Evolutionary conservation across 2,113 vertebrate genomes (phyloP), one percentile per base, ranked within the genome.

Genomic region (Castor canadensis): DNA sequence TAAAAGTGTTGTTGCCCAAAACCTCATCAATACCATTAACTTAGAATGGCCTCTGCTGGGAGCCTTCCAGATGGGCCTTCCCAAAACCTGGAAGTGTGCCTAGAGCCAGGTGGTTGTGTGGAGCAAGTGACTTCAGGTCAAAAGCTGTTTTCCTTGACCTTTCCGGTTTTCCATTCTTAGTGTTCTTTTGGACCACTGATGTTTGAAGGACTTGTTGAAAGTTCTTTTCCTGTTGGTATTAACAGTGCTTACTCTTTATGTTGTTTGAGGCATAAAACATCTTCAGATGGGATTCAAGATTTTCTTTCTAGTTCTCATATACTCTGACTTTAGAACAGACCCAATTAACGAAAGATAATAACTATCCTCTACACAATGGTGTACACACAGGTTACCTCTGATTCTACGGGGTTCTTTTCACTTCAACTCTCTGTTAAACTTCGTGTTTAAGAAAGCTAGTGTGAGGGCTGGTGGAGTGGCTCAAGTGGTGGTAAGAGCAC

Each of bases 281-380:
- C 98, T 98, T 98, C 96, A 97, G 97, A 95, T 98, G 94, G 97
- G 96, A 95, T 98, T 97, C 98, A 97, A 98, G 97, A 97, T 98
- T 97, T 98, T 98, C 97, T 96, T 98, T 98, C 98, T 97, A 98
- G 98, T 98, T 49, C 96, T 98, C 97, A 98, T 97, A 98, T 96
- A 98, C 98, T 98, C 98, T 98, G 97, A 98, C 88, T 98, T 98
- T 98, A 99, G 98, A 99, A 98, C 98, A 99, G 98, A 98, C 98
- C 98, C 98, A 98, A 98, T 98, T 98, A 98, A 98, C 95, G 97
- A 99, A 98, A 99, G 98, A 98, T 97, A 98, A 98, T 98, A 98
- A 98, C 98, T 98, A 98, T 98, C 98, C 98, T 97, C 97, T 93
- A 96, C 94, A 96, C 96, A 97, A 97, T 88, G 93, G 88, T 94